Conservation (phyloP, 2,888 invertebrate species). For the Candidula unifasciata region DNA sequence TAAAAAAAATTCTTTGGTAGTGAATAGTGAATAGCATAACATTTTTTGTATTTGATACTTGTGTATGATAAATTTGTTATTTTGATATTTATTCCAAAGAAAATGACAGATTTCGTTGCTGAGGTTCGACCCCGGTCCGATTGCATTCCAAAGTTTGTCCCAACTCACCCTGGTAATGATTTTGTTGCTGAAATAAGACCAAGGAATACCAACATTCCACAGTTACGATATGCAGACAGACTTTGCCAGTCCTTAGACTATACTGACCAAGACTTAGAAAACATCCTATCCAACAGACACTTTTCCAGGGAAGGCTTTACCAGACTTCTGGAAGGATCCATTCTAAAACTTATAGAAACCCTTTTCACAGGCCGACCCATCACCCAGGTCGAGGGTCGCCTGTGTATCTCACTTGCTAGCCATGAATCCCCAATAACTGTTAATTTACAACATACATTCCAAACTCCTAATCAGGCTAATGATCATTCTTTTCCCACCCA, state of each 20-base stretch:
- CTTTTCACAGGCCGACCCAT: conserved; percentile 25
- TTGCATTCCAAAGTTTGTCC: not conserved
- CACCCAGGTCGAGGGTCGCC: conserved; percentile 6
- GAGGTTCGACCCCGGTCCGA: not conserved
- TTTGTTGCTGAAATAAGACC: conserved; percentile 43
- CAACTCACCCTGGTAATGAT: not conserved
- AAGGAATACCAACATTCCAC: not conserved
- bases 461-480: not conserved
- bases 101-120: conserved; percentile 41
- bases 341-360: conserved; percentile 29
- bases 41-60: not conserved
- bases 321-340: conserved; percentile 1
- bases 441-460: not conserved
- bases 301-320: conserved; percentile 31
- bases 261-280: conserved; percentile 27
- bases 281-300: conserved; percentile 3
- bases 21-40: not conserved
- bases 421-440: conserved; percentile 13
- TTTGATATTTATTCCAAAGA: not conserved
- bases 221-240: not conserved
- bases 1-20: not conserved
- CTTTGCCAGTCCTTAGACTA: not conserved
- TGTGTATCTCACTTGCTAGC: not conserved
- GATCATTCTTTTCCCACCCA: not conserved
- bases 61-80: not conserved